Percentiles rank a stretch among this genome's conserved stretches.
These are phyloP conservation scores for Phortica variegata DNA, from an alignment of 1,140 invertebrate genomes.

Conservation along the genomic window DNA sequence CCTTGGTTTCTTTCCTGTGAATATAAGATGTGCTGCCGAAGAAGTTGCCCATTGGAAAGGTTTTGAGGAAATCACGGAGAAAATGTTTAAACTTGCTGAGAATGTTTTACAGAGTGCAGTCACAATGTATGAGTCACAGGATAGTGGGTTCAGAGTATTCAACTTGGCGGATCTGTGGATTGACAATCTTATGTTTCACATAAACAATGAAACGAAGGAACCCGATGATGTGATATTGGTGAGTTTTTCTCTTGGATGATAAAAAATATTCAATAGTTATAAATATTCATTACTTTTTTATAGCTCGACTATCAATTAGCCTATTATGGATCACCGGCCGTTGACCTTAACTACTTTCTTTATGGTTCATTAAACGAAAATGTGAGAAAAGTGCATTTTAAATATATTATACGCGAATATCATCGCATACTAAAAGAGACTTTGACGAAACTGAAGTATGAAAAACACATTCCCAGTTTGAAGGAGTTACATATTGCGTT, in stretches of 20 bases:
- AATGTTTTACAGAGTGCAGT: conserved; percentile 45
- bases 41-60: conserved; percentile 51
- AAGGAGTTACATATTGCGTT: conserved; percentile 51
- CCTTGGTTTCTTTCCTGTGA: conserved; percentile 47
- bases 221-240: conserved; percentile 62
- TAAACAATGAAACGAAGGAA: conserved; percentile 59
- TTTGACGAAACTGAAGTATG: conserved; percentile 39
- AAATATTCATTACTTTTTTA: conserved; percentile 39
- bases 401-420: conserved; percentile 60
- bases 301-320: conserved; percentile 63
- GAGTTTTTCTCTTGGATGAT: conserved; percentile 34
- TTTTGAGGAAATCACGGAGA: conserved; percentile 51
- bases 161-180: conserved; percentile 68
- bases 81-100: conserved; percentile 49
- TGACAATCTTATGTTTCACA: conserved; percentile 68
- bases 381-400: conserved; percentile 59
- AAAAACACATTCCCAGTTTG: conserved; percentile 41
- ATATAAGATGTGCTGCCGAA: conserved; percentile 48
- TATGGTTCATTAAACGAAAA: conserved; percentile 62
- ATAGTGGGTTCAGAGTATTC: conserved; percentile 62
- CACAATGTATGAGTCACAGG: conserved; percentile 46
- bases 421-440: conserved; percentile 50
- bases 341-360: conserved; percentile 62
- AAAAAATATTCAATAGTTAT: not conserved
- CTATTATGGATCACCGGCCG: conserved; percentile 62